phyloP scores from a whole-genome alignment of 2,797 vertebrate genomes.

The Falco berigora region DNA sequence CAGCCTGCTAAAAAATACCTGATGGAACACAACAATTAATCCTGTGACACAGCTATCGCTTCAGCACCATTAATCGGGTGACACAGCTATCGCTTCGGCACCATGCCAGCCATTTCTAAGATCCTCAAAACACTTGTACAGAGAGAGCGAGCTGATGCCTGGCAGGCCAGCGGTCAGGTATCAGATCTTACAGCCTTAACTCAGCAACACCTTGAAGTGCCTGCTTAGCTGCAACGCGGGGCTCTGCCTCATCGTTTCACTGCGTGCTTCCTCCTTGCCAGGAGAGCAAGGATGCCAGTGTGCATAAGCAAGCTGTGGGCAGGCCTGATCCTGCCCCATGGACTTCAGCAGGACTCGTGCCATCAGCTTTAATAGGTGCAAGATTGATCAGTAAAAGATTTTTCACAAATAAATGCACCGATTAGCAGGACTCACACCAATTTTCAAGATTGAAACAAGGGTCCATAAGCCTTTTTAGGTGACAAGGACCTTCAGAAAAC shows the following conservation, averaged over 20 bases:
- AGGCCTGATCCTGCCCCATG: background rate
- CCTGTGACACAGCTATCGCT: background rate
- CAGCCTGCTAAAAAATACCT: background rate
- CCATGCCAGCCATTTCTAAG: background rate
- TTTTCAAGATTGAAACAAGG: background rate
- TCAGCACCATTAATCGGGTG: background rate
- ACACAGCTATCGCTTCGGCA: background rate
- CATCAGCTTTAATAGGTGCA: background rate
- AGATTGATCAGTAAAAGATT: background rate
- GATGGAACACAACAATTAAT: background rate
- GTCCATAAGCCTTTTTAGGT: background rate
- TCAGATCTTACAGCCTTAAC: background rate
- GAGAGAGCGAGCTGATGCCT: background rate
- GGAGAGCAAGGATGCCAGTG: background rate
- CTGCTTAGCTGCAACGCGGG: background rate
- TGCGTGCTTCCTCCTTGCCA: background rate
- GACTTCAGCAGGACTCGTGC: background rate
- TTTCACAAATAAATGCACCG: background rate
- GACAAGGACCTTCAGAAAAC: background rate
- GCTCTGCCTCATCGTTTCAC: background rate
- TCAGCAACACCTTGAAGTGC: background rate
- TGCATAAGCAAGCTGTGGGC: background rate
- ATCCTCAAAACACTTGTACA: background rate
- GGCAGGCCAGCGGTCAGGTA: background rate
- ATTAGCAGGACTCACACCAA: background rate